phyloP scores from a whole-genome alignment of 2,888 invertebrate species.

The Fissipunctia ypsillon region DNA sequence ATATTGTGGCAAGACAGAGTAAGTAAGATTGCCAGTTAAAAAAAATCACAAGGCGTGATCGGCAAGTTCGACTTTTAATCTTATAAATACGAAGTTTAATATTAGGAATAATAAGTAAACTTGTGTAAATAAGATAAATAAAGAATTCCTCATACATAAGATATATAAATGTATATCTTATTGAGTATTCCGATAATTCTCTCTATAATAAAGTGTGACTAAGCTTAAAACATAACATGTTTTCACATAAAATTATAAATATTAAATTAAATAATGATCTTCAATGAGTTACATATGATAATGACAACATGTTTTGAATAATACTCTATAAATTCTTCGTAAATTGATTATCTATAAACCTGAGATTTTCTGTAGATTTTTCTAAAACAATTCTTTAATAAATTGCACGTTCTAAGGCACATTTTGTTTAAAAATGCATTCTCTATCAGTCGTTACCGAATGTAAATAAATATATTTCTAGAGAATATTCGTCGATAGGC shows the following conservation, averaged over 20 bases:
- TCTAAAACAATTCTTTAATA: slow-evolving; percentile 37
- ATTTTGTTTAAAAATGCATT: slow-evolving; percentile 64
- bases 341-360: slow-evolving; percentile 54
- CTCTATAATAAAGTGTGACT: slow-evolving; percentile 54
- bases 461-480: slow-evolving; percentile 59
- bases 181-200: slow-evolving; percentile 60
- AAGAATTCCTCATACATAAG: slow-evolving; percentile 64
- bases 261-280: slow-evolving; percentile 58
- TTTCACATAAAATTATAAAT: slow-evolving; percentile 53
- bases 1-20: slow-evolving; percentile 63
- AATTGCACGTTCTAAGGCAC: slow-evolving; percentile 71
- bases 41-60: slow-evolving; percentile 44
- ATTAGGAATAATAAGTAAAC: slow-evolving; percentile 49
- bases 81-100: slow-evolving; percentile 48
- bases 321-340: slow-evolving; percentile 46
- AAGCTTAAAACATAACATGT: slow-evolving; percentile 47
- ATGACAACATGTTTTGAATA: slow-evolving; percentile 53
- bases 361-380: slow-evolving; percentile 46
- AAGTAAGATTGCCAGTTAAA: slow-evolving; percentile 47
- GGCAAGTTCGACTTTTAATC: slow-evolving; percentile 36
- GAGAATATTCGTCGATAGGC: slow-evolving; percentile 44
- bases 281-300: slow-evolving; percentile 42
- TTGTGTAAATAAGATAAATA: slow-evolving; percentile 54
- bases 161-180: slow-evolving; percentile 67
- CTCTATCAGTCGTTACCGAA: slow-evolving; percentile 63